phyloP scores from a whole-genome alignment of 2,113 vertebrate genomes.

The Thryonomys swinderianus region DNA sequence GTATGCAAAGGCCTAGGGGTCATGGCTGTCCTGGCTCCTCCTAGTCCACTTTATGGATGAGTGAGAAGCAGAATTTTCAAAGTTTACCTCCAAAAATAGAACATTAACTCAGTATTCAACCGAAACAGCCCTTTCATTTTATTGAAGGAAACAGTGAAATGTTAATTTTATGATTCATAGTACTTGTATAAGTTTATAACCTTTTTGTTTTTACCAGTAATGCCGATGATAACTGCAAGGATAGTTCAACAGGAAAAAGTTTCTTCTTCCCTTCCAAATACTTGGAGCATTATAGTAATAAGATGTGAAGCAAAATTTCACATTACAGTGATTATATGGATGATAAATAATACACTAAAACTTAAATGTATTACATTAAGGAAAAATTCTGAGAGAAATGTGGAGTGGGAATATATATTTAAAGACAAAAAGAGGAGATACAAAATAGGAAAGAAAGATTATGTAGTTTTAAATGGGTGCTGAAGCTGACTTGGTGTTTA shows the following conservation, averaged over 20 bases:
- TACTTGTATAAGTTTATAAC: neutral
- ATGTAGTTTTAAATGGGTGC: conserved; percentile 26
- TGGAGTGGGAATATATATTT: conserved; percentile 16
- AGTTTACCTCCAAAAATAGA: conserved; percentile 22
- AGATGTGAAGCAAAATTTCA: conserved; percentile 47
- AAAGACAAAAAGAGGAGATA: conserved; percentile 25
- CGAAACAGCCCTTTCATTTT: conserved; percentile 36
- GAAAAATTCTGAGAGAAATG: conserved; percentile 39
- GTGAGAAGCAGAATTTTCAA: conserved; percentile 15
- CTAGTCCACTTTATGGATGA: neutral
- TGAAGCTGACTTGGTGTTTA: conserved; percentile 7
- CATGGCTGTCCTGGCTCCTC: neutral
- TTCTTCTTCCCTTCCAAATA: neutral
- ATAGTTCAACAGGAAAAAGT: neutral
- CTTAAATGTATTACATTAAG: conserved; percentile 38
- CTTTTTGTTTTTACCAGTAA: neutral
- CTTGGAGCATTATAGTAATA: neutral
- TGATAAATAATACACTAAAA: neutral
- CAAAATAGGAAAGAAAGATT: conserved; percentile 25
- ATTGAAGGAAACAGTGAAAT: conserved; percentile 12
- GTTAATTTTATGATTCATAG: conserved; percentile 24
- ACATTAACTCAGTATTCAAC: neutral
- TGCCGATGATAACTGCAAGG: neutral
- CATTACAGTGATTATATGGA: neutral
- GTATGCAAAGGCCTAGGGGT: neutral